Evolutionary conservation across 1,140 invertebrate genomes (phyloP).

Genomic region (Drosophila mayri): DNA sequence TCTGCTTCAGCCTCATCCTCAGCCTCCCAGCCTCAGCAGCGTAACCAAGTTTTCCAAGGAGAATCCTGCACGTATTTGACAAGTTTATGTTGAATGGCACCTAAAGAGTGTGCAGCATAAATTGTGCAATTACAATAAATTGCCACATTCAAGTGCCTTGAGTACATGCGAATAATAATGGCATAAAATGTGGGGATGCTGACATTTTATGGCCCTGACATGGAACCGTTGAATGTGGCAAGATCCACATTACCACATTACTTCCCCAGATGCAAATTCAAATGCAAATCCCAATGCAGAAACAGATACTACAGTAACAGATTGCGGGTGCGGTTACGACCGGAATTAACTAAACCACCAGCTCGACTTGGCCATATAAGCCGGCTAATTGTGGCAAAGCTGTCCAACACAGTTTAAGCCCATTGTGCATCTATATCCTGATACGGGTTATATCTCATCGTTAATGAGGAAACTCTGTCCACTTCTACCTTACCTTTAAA

Average conservation of each 20-base stretch:
- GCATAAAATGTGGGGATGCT: conserved; percentile 10
- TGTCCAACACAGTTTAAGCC: background rate
- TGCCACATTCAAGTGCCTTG: conserved; percentile 27
- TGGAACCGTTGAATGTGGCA: background rate
- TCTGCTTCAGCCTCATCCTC: too few species aligned
- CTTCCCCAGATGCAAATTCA: background rate
- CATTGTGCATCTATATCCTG: conserved; percentile 4
- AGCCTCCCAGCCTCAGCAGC: background rate
- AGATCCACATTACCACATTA: conserved; percentile 17
- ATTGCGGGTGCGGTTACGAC: conserved; percentile 21
- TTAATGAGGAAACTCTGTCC: conserved; percentile 3
- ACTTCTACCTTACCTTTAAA: conserved; percentile 8
- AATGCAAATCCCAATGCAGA: conserved; percentile 4
- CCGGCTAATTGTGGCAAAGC: conserved; percentile 25
- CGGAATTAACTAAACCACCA: conserved; percentile 11
- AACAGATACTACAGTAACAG: background rate
- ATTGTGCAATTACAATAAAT: conserved; percentile 52
- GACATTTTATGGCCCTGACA: conserved; percentile 19
- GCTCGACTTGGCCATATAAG: conserved; percentile 8
- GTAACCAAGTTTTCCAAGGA: conserved; percentile 14
- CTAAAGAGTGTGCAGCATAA: conserved; percentile 35
- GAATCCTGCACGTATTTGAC: conserved; percentile 42
- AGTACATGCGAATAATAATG: conserved; percentile 28
- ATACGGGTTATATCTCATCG: conserved; percentile 6
- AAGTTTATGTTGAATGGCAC: conserved; percentile 39